Conservation (phyloP, 2,888 invertebrate species). For the Conomelus anceps region DNA sequence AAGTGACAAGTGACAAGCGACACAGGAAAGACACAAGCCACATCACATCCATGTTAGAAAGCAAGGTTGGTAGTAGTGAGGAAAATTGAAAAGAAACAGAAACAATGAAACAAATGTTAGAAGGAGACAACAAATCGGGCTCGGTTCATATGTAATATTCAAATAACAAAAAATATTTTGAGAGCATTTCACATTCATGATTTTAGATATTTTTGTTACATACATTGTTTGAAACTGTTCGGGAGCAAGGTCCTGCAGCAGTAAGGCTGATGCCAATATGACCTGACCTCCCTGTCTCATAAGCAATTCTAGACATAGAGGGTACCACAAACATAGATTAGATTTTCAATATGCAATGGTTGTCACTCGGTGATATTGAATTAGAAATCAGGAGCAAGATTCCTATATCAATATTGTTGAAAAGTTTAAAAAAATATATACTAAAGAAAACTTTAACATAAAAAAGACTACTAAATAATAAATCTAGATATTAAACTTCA, state of each 20-base stretch:
- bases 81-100: constrained; percentile 15
- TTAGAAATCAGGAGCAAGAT: neutral
- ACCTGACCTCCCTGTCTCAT: constrained; percentile 9
- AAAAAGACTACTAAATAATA: neutral
- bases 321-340: neutral
- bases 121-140: neutral
- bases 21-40: neutral
- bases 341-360: neutral
- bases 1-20: neutral
- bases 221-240: neutral
- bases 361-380: neutral
- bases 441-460: neutral
- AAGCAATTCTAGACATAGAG: neutral
- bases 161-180: neutral
- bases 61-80: constrained; percentile 13
- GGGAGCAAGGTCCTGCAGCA: neutral
- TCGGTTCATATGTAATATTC: neutral
- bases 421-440: neutral
- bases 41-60: constrained; percentile 1
- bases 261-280: neutral
- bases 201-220: neutral
- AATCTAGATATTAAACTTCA: neutral
- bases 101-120: neutral
- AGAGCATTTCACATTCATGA: neutral
- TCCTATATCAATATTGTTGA: neutral